Conservation (phyloP, 2,797 vertebrate species). For the Eospalax fontanierii region DNA sequence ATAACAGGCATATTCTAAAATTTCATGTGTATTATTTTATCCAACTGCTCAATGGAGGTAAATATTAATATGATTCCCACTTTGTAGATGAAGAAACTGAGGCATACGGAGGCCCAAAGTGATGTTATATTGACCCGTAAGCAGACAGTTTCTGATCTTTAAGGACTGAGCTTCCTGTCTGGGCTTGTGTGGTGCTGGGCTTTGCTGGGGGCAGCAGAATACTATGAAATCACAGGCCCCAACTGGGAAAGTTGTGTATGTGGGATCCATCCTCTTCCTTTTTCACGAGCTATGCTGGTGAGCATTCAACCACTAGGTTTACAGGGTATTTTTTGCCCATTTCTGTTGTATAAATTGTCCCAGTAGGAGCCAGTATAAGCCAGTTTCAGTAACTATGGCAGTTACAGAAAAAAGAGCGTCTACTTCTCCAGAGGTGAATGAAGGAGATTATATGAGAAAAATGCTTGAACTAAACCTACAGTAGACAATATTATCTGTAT, state of each 20-base stretch:
- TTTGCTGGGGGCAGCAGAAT: not conserved
- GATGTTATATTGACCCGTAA: not conserved
- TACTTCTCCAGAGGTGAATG: not conserved
- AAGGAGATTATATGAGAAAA: not conserved
- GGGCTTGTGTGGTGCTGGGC: not conserved
- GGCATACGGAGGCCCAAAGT: not conserved
- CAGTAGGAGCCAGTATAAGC: not conserved
- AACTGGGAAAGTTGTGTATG: not conserved
- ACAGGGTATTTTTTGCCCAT: not conserved
- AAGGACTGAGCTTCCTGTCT: not conserved
- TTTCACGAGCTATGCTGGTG: not conserved
- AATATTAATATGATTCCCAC: not conserved
- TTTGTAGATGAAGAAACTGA: not conserved
- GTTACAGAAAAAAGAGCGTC: not conserved
- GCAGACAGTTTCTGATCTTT: not conserved
- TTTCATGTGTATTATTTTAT: not conserved
- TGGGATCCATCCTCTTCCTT: not conserved
- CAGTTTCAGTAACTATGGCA: not conserved
- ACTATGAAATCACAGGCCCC: not conserved
- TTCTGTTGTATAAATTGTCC: not conserved
- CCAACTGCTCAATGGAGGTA: not conserved
- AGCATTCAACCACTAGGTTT: not conserved
- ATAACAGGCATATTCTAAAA: not conserved
- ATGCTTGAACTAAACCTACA: not conserved
- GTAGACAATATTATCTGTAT: not conserved